These are phyloP conservation scores for Pelobates fuscus DNA, from an alignment of 2,113 vertebrate genomes.

Conservation along the genomic window DNA sequence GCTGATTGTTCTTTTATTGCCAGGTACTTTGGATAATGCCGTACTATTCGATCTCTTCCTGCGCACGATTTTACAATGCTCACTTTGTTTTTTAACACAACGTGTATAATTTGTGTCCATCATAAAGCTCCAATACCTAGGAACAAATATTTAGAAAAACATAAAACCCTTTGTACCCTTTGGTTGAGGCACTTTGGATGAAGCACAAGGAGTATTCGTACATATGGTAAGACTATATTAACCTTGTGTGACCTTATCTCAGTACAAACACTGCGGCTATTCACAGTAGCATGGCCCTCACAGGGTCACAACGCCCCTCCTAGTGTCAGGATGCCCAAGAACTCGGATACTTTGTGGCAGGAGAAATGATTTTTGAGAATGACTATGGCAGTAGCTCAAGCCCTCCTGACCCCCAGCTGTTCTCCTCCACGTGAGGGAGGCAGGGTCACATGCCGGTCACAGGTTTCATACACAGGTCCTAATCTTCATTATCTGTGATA, in stretches of 20 bases:
- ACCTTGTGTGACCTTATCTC: constrained; percentile 32
- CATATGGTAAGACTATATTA: constrained; percentile 38
- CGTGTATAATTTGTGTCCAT: no score
- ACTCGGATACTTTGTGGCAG: constrained; percentile 54
- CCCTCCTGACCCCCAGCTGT: constrained; percentile 39
- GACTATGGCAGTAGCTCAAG: constrained; percentile 22
- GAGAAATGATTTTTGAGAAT: constrained; percentile 43
- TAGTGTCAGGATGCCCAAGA: constrained; percentile 39
- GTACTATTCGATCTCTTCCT: no score
- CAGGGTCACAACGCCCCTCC: constrained; percentile 37
- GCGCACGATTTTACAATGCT: no score
- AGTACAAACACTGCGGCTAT: constrained; percentile 45
- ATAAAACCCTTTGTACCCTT: background rate
- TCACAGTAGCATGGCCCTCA: constrained; percentile 8
- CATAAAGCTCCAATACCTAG: no score
- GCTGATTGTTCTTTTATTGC: no score
- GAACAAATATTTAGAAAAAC: no score
- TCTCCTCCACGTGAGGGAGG: constrained; percentile 34
- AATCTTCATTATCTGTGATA: constrained; percentile 18
- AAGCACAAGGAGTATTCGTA: constrained; percentile 42
- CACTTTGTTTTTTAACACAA: no score
- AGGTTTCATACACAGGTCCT: constrained; percentile 20
- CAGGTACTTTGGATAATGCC: no score
- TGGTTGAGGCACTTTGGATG: constrained; percentile 44
- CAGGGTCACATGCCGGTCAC: constrained; percentile 50